Conservation (phyloP, 2,113 vertebrate species). For the Callaeas wilsoni region DNA sequence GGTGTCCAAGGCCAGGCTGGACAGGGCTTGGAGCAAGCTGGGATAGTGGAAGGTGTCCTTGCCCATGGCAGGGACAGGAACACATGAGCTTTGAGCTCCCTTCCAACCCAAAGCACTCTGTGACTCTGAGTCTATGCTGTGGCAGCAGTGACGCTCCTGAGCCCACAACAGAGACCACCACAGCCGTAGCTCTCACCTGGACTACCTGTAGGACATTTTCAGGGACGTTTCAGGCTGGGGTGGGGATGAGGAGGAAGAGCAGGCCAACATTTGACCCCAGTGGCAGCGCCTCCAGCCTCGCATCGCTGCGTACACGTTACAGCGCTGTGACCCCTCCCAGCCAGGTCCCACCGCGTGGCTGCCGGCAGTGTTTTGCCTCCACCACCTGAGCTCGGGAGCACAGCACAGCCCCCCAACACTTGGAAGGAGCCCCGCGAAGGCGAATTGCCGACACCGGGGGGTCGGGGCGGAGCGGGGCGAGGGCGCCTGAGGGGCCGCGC, state of each 20-base stretch:
- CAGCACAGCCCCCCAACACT: neutral
- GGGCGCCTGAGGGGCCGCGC: neutral
- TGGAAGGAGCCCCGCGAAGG: neutral
- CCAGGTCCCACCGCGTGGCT: neutral
- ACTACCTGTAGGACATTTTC: neutral
- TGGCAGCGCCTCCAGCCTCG: neutral
- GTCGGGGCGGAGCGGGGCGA: neutral
- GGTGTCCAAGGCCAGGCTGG: neutral
- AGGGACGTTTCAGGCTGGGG: neutral
- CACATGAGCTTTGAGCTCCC: fast-evolving
- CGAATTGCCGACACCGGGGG: neutral
- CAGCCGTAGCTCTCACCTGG: neutral
- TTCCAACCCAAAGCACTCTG: neutral
- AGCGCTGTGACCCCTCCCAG: neutral
- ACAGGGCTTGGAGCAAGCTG: fast-evolving
- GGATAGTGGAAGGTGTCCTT: fast-evolving
- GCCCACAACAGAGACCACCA: neutral
- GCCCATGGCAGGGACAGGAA: neutral
- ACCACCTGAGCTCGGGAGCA: neutral
- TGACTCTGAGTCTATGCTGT: fast-evolving
- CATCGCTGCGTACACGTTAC: neutral
- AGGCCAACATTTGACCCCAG: neutral
- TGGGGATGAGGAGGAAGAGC: neutral
- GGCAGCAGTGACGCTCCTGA: neutral
- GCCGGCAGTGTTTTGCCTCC: neutral